Base-by-base conservation (phyloP, 2,888 invertebrate species). In the Pyralis farinalis region DNA sequence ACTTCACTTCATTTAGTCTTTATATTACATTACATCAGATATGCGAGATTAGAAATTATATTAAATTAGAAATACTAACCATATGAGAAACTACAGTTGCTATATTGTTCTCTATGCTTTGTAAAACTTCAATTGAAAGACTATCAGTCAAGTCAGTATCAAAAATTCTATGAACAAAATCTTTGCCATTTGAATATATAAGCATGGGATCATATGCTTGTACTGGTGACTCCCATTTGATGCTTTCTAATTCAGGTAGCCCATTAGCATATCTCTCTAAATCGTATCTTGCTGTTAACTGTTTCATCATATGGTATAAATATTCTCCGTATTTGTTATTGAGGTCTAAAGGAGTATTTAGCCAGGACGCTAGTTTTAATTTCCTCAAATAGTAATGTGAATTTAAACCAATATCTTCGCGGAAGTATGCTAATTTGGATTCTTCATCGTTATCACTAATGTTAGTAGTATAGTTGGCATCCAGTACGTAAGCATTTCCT, bases 401-500 rank as follows among this genome's bases (percentile, higher is more conserved):
- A 69, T 93, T 94, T 46, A 94, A 78, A 35, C 92, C 93, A 42
- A 94, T 76, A 62, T 94, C 94, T 72, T 94, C 94, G n/a, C 91
- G 91, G 72, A 93, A 94, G 70, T 94, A 94, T 32, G 91, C 90
- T 40, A 94, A 55, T 55, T 90, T 90, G 44, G 90, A 86, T 49
- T 94, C 93, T n/a, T 85, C 72, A 47, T 77, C 67, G 30, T 81
- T 76, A 28, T 81, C 75, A 37, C 68, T 71, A 45, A 82, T 78
- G 43, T 81, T 65, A 9, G 64, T 53, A 35, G 88, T 87, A 38
- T 88, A 88, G 54, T 86, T 82, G 20, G 80, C 71, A 43, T 79
- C 73, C 21, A 88, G 50, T 34, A 72, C 63, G 41, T 82, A 88
- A 3, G 73, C 51, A 46, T 81, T 85, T 7, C 83, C 88, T 56